A percentile compares a stretch with the other conserved stretches of the same genome.
These are phyloP conservation scores for Heterotis niloticus DNA, from an alignment of 2,113 vertebrate species.

Conservation along the genomic window DNA sequence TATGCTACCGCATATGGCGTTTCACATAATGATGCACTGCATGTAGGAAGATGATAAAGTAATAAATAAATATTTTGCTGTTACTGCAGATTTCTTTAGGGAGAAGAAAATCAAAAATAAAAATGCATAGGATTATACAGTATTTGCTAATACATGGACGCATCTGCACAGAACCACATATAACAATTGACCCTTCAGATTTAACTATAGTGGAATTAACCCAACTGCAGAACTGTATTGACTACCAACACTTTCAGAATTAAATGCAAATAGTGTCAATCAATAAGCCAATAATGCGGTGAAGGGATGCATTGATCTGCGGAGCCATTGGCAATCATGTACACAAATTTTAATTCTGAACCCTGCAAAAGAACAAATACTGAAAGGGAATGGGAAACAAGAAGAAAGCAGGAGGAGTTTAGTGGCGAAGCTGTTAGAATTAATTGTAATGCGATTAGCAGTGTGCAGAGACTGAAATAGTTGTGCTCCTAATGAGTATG, in stretches of 20 bases:
- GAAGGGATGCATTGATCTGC: not conserved
- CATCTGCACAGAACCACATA: too few relatives aligned
- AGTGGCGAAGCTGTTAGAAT: constrained; percentile 15
- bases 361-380: constrained; percentile 6
- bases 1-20: too few relatives aligned
- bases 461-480: constrained; percentile 18
- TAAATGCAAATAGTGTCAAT: constrained; percentile 7
- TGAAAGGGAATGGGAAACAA: not conserved
- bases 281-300: not conserved
- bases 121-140: too few relatives aligned
- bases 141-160: too few relatives aligned
- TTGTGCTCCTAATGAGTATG: constrained; percentile 5
- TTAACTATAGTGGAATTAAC: not conserved
- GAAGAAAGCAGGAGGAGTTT: not conserved
- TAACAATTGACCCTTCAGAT: too few relatives aligned
- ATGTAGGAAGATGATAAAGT: too few relatives aligned
- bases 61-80: too few relatives aligned
- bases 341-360: not conserved
- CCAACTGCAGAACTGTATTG: not conserved
- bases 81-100: too few relatives aligned
- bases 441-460: constrained; percentile 23
- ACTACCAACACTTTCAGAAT: not conserved
- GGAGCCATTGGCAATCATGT: not conserved
- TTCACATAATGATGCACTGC: too few relatives aligned
- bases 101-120: too few relatives aligned